Evolutionary conservation across 2,113 vertebrate genomes (phyloP), one percentile per base, ranked within the genome.

Genomic region (Cairina moschata): DNA sequence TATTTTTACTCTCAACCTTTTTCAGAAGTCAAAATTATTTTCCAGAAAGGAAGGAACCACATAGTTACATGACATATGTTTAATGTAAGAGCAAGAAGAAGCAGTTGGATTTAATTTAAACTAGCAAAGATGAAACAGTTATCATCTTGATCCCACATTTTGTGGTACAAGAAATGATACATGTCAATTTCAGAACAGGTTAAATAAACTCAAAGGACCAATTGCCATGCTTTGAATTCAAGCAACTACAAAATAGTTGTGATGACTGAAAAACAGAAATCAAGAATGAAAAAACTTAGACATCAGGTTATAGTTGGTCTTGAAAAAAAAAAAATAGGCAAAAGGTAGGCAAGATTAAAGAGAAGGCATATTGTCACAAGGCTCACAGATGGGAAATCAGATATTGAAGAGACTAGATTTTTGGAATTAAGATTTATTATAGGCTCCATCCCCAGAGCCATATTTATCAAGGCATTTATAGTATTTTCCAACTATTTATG

Each of bases 321-420:
- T 59, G 58, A 1, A 25, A 65, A 34, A n/a, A n/a, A 94, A 88
- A 96, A 67, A 94, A 79, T 95, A 90, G 40, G 40, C 40, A 83
- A 2, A 48, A 48, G 20, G 20, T 93, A 92, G 80, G 71, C 81
- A 89, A 44, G 83, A 96, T 93, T 91, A 88, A 90, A 96, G 88
- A 93, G 21, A 95, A 93, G 83, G 83, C 46, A 91, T 42, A n/a
- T 38, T 92, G 75, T 79, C 86, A 46, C 90, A 96, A 81, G 77
- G 54, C 84, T 96, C 94, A 93, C 90, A 96, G 95, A 93, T 82
- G n/a, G 55, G 87, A 95, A 96, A 93, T 81, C 29, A 62, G 38
- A 58, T 55, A 48, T 26, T 34, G 48, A 83, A 85, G 91, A 83
- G 10, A 54, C 20, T 5, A 34, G 44, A 48, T 69, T 93, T 93